Percentiles rank a stretch among this genome's conserved stretches.
phyloP scores from a whole-genome alignment of 2,888 invertebrate species.

The Empis livida region DNA sequence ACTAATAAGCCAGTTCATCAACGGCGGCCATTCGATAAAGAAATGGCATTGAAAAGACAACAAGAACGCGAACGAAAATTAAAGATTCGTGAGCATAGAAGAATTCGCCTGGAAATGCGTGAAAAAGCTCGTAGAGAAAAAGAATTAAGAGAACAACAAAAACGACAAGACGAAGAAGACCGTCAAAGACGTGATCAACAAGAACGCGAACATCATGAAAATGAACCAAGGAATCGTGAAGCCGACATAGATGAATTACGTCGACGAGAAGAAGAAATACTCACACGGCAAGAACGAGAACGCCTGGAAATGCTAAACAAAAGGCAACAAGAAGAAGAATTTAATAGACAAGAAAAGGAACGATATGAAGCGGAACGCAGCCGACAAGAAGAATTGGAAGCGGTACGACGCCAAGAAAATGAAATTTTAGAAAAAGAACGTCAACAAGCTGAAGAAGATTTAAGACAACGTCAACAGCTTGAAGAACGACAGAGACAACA shows the following conservation, averaged over 20 bases:
- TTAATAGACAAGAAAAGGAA: neutral
- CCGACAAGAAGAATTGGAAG: neutral
- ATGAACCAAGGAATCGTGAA: neutral
- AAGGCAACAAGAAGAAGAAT: neutral
- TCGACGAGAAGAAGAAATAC: neutral
- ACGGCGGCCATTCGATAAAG: constrained; percentile 7
- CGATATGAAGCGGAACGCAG: neutral
- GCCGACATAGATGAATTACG: neutral
- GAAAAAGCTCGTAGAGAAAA: neutral
- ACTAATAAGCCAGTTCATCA: constrained; percentile 6
- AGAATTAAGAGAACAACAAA: neutral
- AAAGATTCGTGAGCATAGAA: constrained; percentile 4
- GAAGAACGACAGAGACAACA: constrained; percentile 1
- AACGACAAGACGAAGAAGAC: neutral
- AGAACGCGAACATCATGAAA: neutral
- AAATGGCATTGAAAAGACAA: constrained; percentile 1
- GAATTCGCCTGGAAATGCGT: neutral
- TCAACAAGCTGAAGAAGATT: neutral
- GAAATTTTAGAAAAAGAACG: neutral
- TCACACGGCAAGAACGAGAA: neutral
- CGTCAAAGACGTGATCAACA: neutral
- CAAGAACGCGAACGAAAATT: constrained; percentile 5
- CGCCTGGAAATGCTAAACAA: neutral
- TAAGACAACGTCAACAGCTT: neutral
- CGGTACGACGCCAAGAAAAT: neutral